These are phyloP conservation scores for Rugalucina vietnamica DNA, from an alignment of 2,888 invertebrate genomes.

Conservation along the genomic window DNA sequence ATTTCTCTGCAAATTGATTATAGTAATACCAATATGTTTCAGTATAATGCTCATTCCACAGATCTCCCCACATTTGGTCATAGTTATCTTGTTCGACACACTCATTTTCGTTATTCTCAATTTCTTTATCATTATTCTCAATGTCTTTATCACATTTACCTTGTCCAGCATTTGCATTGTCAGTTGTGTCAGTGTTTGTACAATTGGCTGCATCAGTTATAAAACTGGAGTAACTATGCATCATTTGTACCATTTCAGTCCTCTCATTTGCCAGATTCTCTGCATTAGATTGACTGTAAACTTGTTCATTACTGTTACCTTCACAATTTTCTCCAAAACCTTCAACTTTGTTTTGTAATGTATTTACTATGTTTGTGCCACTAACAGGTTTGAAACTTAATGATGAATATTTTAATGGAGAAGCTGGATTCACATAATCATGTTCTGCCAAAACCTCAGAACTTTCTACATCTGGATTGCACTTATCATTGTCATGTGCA, in stretches of 20 bases:
- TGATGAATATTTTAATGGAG: constrained; percentile 40
- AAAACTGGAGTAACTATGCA: constrained; percentile 71
- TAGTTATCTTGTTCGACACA: constrained; percentile 13
- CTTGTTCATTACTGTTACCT: constrained; percentile 13
- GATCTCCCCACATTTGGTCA: constrained; percentile 70
- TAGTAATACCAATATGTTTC: constrained; percentile 79
- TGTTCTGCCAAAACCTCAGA: not conserved
- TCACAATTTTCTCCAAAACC: constrained; percentile 20
- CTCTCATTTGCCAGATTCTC: constrained; percentile 65
- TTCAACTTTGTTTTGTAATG: constrained; percentile 45
- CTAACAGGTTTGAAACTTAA: constrained; percentile 43
- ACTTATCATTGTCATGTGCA: too few relatives aligned
- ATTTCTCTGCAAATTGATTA: constrained; percentile 70
- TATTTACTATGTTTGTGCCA: constrained; percentile 46
- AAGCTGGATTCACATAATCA: constrained; percentile 23
- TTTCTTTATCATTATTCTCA: not conserved
- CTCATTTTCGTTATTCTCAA: constrained; percentile 20
- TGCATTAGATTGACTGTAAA: constrained; percentile 45
- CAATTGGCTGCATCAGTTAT: too few relatives aligned
- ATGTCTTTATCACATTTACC: constrained; percentile 10
- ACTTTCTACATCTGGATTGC: not conserved
- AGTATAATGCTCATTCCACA: constrained; percentile 80
- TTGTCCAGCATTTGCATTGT: too few relatives aligned
- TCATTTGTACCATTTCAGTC: constrained; percentile 69
- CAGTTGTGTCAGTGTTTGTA: not conserved